Conservation (phyloP, 2,113 vertebrate genomes). For the Psammodynastes pulverulentus region DNA sequence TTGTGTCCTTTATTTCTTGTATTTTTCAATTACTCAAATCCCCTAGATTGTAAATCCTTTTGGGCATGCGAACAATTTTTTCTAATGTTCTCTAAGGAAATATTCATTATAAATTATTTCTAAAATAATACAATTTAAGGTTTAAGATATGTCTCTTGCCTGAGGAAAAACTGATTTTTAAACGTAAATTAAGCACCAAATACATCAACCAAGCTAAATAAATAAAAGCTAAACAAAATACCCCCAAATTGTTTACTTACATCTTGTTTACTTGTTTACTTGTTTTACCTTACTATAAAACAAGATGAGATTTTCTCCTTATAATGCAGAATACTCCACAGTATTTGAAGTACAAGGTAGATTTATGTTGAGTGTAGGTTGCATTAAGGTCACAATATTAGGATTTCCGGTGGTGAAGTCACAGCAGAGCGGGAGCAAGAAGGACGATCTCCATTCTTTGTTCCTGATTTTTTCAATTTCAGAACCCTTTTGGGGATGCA, state of each 20-base stretch:
- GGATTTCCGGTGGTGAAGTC: too few species aligned
- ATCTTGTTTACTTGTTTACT: too few species aligned
- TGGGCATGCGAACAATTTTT: background rate
- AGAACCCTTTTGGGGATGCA: too few species aligned
- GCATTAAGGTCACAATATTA: constrained; percentile 22
- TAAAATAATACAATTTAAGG: background rate
- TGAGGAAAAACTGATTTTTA: background rate
- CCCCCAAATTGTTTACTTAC: background rate
- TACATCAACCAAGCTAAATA: background rate
- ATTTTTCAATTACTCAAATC: background rate
- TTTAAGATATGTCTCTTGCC: background rate
- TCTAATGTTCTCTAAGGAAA: background rate
- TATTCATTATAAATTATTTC: background rate
- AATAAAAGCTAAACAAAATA: background rate
- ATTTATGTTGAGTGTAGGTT: background rate
- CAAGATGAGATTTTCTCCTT: background rate
- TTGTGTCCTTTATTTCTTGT: background rate
- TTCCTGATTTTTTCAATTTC: too few species aligned
- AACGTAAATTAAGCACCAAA: background rate
- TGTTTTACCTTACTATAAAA: constrained; percentile 11
- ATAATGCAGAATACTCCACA: constrained; percentile 6
- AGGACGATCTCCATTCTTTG: too few species aligned
- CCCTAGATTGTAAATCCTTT: background rate
- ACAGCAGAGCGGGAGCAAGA: too few species aligned
- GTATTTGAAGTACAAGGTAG: constrained; percentile 3